Base-by-base conservation (phyloP, 2,888 invertebrate genomes). In the Synanthedon vespiformis region DNA sequence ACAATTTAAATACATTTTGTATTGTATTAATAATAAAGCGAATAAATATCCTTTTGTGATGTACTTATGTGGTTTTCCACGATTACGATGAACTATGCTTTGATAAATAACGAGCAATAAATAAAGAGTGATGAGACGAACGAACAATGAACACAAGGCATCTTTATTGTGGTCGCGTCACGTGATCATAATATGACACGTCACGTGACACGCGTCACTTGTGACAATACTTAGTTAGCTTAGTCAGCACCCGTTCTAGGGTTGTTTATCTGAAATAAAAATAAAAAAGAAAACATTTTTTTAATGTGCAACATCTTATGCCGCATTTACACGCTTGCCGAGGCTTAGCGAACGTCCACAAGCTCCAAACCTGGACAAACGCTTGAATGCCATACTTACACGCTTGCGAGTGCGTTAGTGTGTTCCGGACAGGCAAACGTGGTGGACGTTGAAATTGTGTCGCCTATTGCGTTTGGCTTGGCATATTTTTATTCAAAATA, bases 91-190 rank as follows among this genome's bases (percentile, higher is more conserved):
- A 57, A 62, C 63, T 78, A 74, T 55, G 54, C 68, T 76, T 74
- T 63, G 75, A 74, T 79, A 74, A 74, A 76, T 74, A 71, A 74
- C 72, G 68, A 64, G 27, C 49, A 49, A 77, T 77, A 79, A 82
- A 80, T 77, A 78, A 67, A 64, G 69, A 34, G 34, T 10, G 10
- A 34, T 34, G 68, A 61, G 64, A 61, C 57, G 51, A 61, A 63
- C 10, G 52, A 61, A 63, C 34, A 2, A 70, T 72, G 64, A 72
- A 64, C 61, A 68, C 61, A 57, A 57, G 40, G 22, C 22, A 48
- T 18, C 55, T 52, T 22, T 50, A 52, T 54, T 57, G 52, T 55
- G 61, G 55, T 61, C 60, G 61, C 55, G 61, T 59, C 55, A 55
- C 57, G 59, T 60, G 27, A 34, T 34, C 8, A 34, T 22, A 22